Evolutionary conservation across 1,140 invertebrate species (phyloP).

Genomic region (Venturia canescens): DNA sequence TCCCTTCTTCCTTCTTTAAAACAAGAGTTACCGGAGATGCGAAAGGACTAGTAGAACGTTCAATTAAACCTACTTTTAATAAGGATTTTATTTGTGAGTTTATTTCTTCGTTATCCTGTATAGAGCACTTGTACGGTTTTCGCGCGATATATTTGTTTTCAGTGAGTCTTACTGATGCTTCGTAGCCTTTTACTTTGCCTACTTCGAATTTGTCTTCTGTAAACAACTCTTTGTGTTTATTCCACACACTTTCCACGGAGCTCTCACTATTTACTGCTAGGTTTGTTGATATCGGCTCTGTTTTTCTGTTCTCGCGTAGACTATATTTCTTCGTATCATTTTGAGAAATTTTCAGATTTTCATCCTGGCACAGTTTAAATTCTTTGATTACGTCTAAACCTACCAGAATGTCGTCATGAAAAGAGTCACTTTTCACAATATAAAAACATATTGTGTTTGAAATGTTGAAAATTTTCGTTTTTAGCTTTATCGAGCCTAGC

Average conservation of each 20-base stretch:
- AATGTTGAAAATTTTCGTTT: constrained; percentile 48
- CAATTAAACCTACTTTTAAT: constrained; percentile 52
- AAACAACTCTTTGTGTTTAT: constrained; percentile 3
- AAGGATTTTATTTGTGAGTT: constrained; percentile 55
- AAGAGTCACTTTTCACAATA: constrained; percentile 47
- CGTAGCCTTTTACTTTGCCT: constrained; percentile 44
- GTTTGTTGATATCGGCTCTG: not conserved
- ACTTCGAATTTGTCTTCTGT: constrained; percentile 41
- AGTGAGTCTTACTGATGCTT: constrained; percentile 47
- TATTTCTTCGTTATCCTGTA: constrained; percentile 57
- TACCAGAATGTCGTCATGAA: constrained; percentile 50
- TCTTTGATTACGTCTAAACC: constrained; percentile 52
- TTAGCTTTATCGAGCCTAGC: constrained; percentile 41
- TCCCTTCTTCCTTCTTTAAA: constrained; percentile 53
- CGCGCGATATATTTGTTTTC: constrained; percentile 53
- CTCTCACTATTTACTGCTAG: not conserved
- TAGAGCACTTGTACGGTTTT: constrained; percentile 51
- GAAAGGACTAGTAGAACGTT: constrained; percentile 57
- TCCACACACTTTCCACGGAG: not conserved
- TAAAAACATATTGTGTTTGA: constrained; percentile 35
- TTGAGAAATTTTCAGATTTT: constrained; percentile 50
- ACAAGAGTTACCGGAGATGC: constrained; percentile 48
- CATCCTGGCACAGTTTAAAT: constrained; percentile 52
- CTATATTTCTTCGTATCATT: not conserved
- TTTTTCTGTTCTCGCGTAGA: not conserved